phyloP scores from a whole-genome alignment of 2,113 vertebrate species.

The Sula dactylatra region DNA sequence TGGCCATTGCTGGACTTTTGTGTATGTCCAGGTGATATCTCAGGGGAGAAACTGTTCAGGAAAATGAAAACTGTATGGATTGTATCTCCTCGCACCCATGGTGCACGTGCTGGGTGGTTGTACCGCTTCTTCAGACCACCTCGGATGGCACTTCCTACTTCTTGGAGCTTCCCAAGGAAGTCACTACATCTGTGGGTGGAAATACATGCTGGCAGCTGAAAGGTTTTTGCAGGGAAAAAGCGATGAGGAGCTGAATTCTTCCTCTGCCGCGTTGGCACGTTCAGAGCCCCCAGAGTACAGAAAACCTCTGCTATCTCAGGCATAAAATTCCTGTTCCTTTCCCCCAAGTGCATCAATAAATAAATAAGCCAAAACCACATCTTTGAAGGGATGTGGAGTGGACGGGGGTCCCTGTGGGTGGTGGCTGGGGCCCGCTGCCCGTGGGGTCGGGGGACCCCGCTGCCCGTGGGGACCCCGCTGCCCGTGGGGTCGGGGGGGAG shows the following conservation, averaged over 20 bases:
- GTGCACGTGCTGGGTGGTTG: background rate
- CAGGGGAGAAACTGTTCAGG: background rate
- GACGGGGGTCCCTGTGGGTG: background rate
- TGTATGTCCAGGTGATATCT: rapidly evolving
- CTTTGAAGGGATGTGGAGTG: rapidly evolving
- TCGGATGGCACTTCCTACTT: constrained; percentile 6
- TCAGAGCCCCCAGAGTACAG: rapidly evolving
- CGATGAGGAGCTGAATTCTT: background rate
- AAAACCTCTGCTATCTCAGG: rapidly evolving
- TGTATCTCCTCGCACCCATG: rapidly evolving
- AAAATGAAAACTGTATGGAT: rapidly evolving
- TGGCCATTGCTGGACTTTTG: rapidly evolving
- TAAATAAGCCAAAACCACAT: rapidly evolving
- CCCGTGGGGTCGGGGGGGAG: background rate
- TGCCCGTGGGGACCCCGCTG: background rate
- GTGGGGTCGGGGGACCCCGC: background rate
- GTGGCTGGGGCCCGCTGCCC: too few species aligned
- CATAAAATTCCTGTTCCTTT: background rate
- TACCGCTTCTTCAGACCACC: background rate
- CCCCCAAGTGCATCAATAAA: rapidly evolving
- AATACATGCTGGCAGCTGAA: background rate
- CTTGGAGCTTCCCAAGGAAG: constrained; percentile 30
- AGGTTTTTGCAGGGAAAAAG: background rate
- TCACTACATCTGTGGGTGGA: background rate
- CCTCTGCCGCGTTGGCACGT: rapidly evolving